phyloP scores from a whole-genome alignment of 2,888 invertebrate genomes.

The Harpalus rubripes region DNA sequence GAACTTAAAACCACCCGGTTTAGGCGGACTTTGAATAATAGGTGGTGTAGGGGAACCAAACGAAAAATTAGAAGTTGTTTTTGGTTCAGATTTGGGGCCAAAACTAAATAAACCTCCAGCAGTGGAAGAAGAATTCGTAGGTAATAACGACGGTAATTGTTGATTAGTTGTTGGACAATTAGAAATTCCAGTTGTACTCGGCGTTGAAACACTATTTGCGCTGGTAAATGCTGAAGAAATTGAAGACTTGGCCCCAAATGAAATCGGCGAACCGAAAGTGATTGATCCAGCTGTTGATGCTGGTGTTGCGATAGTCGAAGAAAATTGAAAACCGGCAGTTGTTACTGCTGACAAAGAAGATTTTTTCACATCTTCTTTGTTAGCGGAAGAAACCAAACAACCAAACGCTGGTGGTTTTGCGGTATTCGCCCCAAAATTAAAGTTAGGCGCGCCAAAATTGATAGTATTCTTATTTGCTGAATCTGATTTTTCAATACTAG shows the following conservation, averaged over 20 bases:
- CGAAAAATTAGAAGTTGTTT: constrained; percentile 56
- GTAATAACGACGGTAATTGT: not conserved
- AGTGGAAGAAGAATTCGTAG: constrained; percentile 38
- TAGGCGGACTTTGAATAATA: constrained; percentile 68
- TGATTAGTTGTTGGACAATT: constrained; percentile 11
- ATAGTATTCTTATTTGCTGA: constrained; percentile 5
- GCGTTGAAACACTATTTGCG: not conserved
- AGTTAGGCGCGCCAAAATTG: constrained; percentile 47
- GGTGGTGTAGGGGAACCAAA: constrained; percentile 63
- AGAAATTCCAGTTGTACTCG: constrained; percentile 4
- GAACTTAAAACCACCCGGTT: constrained; percentile 73
- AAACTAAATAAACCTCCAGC: constrained; percentile 52
- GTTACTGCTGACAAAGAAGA: constrained; percentile 31
- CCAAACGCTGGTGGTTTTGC: constrained; percentile 54
- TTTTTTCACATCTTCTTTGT: constrained; percentile 18
- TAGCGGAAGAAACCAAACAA: constrained; percentile 55
- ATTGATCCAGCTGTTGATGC: constrained; percentile 2
- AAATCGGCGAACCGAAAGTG: constrained; percentile 20
- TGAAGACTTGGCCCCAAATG: constrained; percentile 24
- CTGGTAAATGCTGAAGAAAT: constrained; percentile 35
- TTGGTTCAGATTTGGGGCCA: constrained; percentile 37
- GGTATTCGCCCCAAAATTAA: constrained; percentile 32
- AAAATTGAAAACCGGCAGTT: constrained; percentile 48
- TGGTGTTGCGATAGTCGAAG: constrained; percentile 18
- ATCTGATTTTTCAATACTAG: constrained; percentile 38